Percentiles rank a stretch among this genome's conserved stretches.
Conservation (phyloP, 2,888 invertebrate species). For the Tinea pellionella region DNA sequence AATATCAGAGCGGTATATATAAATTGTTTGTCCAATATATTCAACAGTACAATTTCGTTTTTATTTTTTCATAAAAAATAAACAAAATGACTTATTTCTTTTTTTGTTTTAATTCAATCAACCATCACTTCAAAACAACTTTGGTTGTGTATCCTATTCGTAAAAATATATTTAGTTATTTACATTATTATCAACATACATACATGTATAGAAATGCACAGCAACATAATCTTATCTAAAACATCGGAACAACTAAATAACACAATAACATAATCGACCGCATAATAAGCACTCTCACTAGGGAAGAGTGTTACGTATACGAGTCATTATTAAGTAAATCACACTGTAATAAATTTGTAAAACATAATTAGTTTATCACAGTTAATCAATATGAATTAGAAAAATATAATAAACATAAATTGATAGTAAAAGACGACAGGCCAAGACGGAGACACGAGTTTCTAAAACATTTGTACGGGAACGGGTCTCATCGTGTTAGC, state of each 20-base stretch:
- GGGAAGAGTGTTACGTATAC: neutral
- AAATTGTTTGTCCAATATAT: constrained; percentile 50
- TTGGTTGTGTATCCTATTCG: constrained; percentile 71
- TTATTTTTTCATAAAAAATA: constrained; percentile 52
- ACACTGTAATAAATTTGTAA: constrained; percentile 49
- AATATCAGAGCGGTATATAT: constrained; percentile 66
- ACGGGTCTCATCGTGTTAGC: constrained; percentile 57
- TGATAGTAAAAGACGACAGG: constrained; percentile 51
- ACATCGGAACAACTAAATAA: constrained; percentile 62
- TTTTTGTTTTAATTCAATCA: constrained; percentile 60
- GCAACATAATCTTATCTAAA: constrained; percentile 65
- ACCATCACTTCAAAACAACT: constrained; percentile 72
- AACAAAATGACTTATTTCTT: constrained; percentile 59
- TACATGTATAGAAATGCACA: constrained; percentile 70
- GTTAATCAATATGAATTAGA: constrained; percentile 1
- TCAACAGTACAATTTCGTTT: constrained; percentile 45
- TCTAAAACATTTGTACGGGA: constrained; percentile 67
- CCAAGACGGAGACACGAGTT: constrained; percentile 67
- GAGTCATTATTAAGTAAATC: constrained; percentile 22
- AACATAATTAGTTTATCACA: constrained; percentile 56
- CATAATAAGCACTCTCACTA: neutral
- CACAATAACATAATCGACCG: constrained; percentile 29
- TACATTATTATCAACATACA: constrained; percentile 67
- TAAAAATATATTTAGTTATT: constrained; percentile 70
- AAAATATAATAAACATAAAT: constrained; percentile 1